A percentile compares a stretch with the other conserved stretches of the same genome.
Evolutionary conservation across 2,888 invertebrate genomes (phyloP).

Genomic region (Agrochola lota): DNA sequence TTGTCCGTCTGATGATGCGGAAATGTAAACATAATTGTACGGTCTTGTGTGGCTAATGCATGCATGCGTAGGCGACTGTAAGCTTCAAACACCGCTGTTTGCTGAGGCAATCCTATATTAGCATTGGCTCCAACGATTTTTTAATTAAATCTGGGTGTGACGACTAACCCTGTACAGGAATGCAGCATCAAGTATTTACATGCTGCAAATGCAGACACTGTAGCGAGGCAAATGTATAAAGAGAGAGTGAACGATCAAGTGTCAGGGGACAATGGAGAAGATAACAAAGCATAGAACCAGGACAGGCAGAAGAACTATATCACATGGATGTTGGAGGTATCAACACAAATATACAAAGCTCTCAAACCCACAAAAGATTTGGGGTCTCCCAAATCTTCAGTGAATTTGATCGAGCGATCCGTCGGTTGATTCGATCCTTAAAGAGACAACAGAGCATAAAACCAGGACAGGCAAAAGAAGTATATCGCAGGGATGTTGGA

Average conservation of each 20-base stretch:
- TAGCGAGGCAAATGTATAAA: neutral
- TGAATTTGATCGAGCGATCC: neutral
- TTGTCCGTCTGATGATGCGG: slow-evolving; percentile 54
- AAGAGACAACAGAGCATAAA: too few species aligned
- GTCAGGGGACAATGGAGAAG: too few species aligned
- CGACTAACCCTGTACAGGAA: slow-evolving; percentile 13
- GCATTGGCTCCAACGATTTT: slow-evolving; percentile 34
- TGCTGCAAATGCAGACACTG: neutral
- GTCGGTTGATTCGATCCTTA: neutral
- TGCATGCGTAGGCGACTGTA: slow-evolving; percentile 62
- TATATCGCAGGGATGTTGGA: neutral
- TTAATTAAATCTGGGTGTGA: slow-evolving; percentile 44
- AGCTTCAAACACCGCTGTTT: slow-evolving; percentile 59
- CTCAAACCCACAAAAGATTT: neutral
- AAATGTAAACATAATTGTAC: slow-evolving; percentile 54
- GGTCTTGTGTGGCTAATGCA: slow-evolving; percentile 52
- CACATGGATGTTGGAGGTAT: neutral
- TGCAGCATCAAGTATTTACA: neutral
- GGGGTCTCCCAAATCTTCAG: neutral
- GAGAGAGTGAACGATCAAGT: neutral
- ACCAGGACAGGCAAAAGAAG: neutral
- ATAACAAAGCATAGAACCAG: neutral
- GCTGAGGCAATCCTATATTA: slow-evolving; percentile 51
- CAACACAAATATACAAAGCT: neutral
- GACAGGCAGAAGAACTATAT: neutral